Conservation (phyloP, 2,888 invertebrate species). For the Tenthredo distinguenda region DNA sequence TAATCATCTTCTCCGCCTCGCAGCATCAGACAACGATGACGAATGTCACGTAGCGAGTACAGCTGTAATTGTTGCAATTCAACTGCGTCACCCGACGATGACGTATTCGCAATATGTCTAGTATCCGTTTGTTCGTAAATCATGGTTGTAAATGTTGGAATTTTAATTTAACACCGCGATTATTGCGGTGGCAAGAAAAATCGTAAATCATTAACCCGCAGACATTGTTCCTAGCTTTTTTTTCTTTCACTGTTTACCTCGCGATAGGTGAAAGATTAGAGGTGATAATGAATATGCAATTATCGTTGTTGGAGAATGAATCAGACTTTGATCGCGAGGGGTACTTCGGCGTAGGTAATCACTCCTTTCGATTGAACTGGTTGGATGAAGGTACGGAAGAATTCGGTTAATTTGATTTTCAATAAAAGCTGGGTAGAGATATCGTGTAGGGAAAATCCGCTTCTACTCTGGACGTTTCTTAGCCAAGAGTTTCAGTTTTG, state of each 20-base stretch:
- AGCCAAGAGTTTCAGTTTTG: constrained; percentile 46
- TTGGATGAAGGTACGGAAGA: constrained; percentile 4
- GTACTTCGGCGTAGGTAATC: neutral
- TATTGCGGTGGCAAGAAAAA: constrained; percentile 20
- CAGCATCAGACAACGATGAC: neutral
- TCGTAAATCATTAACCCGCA: neutral
- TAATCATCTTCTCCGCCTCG: constrained; percentile 18
- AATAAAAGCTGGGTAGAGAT: neutral
- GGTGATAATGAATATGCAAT: neutral
- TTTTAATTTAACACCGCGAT: constrained; percentile 12
- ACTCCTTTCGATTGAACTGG: neutral
- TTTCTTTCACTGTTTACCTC: neutral
- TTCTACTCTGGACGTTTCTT: constrained; percentile 14
- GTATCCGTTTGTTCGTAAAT: constrained; percentile 27
- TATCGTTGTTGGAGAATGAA: neutral
- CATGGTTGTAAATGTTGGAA: constrained; percentile 36
- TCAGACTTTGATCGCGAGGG: neutral
- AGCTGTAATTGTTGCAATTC: constrained; percentile 34
- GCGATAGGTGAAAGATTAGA: neutral
- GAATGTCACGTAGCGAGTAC: neutral
- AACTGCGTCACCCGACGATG: neutral
- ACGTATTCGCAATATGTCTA: neutral
- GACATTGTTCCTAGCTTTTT: neutral
- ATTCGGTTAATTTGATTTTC: constrained; percentile 46
- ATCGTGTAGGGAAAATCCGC: neutral